Base-by-base conservation (phyloP, 2,797 vertebrate species). In the Picus viridis region DNA sequence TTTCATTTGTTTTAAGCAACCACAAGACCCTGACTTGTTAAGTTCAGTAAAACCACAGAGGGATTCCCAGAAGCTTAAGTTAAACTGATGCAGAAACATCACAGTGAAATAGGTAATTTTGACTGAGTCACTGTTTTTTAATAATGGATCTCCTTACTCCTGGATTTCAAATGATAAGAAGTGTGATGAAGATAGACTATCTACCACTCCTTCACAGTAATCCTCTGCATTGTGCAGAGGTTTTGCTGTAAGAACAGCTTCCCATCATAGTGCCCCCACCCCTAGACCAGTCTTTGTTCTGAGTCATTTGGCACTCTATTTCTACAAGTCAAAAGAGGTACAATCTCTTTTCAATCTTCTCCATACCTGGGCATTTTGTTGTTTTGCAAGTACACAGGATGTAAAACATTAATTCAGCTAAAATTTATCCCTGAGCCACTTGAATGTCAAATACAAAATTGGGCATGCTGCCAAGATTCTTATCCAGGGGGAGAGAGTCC, bases 341-440 rank as follows among this genome's bases (percentile, higher is more conserved):
- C 30, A 83, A 62, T 58, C 69, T 86, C 69, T 86, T 74, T 73
- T 80, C 41, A 64, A 12, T 47, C 27, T 64, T 83, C 20, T 70
- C 67, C 27, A 30, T 43, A 64, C 5, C 16, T 84, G 32, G 7
- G 2, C 14, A 27, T 53, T 53, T 27, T 53, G 43, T 41, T 10
- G 41, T 59, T 29, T 86, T 39, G 41, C 22, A 89, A 86, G 36
- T 32, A 51, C 1, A 16, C 32, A 91, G 59, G 30, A 69, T 41
- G 72, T 67, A 77, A 89, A 93, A 77, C 63, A 83, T 71, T 82
- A 92, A 88, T 81, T 89, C 71, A 86, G 67, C 49, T 95, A 70
- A 76, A 89, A 81, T 75, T 70, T 81, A 67, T 67, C 61, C 89
- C 63, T 47, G 59, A 83, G 53, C 57, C 83, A 79, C 62, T 91